phyloP scores from a whole-genome alignment of 92 coral and sea anemone genomes.

The Chrysogorgia sp. region DNA sequence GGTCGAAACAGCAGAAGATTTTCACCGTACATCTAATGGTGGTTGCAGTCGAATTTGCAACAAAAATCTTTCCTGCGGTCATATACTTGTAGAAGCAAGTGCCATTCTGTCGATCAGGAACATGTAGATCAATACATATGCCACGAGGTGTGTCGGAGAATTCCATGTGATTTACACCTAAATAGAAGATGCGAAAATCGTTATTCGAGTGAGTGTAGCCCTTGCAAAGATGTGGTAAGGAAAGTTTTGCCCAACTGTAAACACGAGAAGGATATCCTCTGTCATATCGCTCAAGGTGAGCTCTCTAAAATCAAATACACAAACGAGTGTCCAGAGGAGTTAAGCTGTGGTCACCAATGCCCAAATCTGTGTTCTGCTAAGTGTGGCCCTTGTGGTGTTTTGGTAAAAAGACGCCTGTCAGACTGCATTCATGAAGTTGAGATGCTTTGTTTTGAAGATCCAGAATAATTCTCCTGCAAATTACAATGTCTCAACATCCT shows the following conservation, averaged over 20 bases:
- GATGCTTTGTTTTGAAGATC: not conserved
- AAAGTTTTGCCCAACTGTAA: conserved; percentile 24
- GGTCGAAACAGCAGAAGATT: conserved; percentile 48
- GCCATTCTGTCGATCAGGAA: conserved; percentile 50
- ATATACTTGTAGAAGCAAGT: conserved; percentile 53
- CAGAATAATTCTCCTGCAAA: not conserved
- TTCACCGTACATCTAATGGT: conserved; percentile 44
- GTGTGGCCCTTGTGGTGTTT: conserved; percentile 47
- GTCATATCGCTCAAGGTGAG: not conserved
- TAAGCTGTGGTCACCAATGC: conserved; percentile 45
- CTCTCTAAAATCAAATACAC: not conserved
- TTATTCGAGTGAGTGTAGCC: conserved; percentile 68
- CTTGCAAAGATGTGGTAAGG: conserved; percentile 50
- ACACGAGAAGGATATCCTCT: not conserved
- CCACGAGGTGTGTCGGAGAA: conserved; percentile 22
- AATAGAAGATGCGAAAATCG: conserved; percentile 49
- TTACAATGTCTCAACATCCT: not conserved
- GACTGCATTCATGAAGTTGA: conserved; percentile 53
- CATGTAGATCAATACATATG: conserved; percentile 36
- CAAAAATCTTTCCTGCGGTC: conserved; percentile 59
- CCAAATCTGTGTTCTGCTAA: conserved; percentile 47
- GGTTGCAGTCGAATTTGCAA: conserved; percentile 57
- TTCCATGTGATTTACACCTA: conserved; percentile 53
- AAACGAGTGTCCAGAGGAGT: conserved; percentile 13
- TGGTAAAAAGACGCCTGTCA: conserved; percentile 46